phyloP scores from a whole-genome alignment of 2,888 invertebrate genomes.

The Exocentrus adspersus region DNA sequence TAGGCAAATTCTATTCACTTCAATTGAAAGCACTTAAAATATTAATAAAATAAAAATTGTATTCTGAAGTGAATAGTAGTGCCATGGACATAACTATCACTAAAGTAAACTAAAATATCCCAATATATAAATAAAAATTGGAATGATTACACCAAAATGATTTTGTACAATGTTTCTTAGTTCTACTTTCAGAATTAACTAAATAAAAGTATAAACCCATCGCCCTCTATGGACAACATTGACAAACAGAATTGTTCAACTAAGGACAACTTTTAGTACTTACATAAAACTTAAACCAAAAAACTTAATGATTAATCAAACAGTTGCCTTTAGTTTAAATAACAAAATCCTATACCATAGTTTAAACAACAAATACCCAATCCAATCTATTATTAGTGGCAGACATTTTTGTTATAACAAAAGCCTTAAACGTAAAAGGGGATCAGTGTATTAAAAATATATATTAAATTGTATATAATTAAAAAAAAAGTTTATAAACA shows the following conservation, averaged over 20 bases:
- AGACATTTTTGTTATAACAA: conserved; percentile 59
- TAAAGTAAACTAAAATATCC: conserved; percentile 50
- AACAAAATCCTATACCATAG: conserved; percentile 45
- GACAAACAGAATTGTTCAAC: conserved; percentile 44
- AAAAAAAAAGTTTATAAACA: conserved; percentile 28
- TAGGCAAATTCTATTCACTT: conserved; percentile 28
- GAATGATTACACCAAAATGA: conserved; percentile 47
- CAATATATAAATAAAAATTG: conserved; percentile 48
- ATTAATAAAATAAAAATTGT: conserved; percentile 21
- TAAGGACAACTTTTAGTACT: conserved; percentile 45
- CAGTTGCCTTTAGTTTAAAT: conserved; percentile 44
- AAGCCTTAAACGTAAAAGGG: conserved; percentile 54
- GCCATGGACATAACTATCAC: conserved; percentile 41
- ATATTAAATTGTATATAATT: conserved; percentile 31
- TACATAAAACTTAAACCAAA: conserved; percentile 14
- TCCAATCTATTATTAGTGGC: conserved; percentile 57
- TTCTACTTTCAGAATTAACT: conserved; percentile 40
- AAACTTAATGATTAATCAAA: conserved; percentile 19
- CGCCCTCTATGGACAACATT: conserved; percentile 50
- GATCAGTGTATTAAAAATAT: conserved; percentile 41
- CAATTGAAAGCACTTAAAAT: neutral
- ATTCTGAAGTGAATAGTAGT: conserved; percentile 25
- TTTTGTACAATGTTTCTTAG: conserved; percentile 50
- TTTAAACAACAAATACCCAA: conserved; percentile 51
- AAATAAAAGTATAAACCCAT: conserved; percentile 37